These are phyloP conservation scores for Vanessa atalanta DNA, from an alignment of 1,140 invertebrate species.

Conservation along the genomic window DNA sequence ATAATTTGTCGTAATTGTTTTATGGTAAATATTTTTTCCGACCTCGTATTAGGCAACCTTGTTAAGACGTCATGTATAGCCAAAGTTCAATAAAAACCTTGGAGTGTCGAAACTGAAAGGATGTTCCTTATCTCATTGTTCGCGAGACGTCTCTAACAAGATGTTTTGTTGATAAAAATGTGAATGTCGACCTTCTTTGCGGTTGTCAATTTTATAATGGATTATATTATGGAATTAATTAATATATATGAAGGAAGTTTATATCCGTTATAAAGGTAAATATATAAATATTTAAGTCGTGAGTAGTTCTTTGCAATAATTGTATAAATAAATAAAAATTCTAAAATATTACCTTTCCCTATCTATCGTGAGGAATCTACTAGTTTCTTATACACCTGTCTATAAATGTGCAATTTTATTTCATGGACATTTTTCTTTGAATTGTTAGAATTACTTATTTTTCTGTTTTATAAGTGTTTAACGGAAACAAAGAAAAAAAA, in stretches of 20 bases:
- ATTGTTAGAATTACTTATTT: conserved; percentile 38
- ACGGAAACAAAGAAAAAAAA: conserved; percentile 19
- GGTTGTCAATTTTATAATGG: background rate
- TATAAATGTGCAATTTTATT: conserved; percentile 34
- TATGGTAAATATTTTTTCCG: conserved; percentile 14
- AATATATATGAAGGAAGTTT: conserved; percentile 5
- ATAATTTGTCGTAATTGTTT: background rate
- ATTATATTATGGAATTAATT: background rate
- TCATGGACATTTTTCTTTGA: conserved; percentile 35
- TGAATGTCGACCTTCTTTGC: conserved; percentile 15
- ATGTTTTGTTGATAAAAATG: conserved; percentile 19
- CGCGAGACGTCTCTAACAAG: conserved; percentile 36
- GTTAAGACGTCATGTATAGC: conserved; percentile 47
- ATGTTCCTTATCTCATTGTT: conserved; percentile 62
- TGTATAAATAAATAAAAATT: conserved; percentile 26
- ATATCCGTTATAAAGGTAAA: conserved; percentile 12
- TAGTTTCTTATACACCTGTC: conserved; percentile 31
- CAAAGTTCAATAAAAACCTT: conserved; percentile 55
- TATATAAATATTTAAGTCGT: conserved; percentile 5
- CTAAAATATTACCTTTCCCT: conserved; percentile 27
- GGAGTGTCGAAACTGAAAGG: conserved; percentile 64
- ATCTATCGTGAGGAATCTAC: conserved; percentile 30
- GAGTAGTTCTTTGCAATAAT: conserved; percentile 1
- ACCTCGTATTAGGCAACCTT: conserved; percentile 50
- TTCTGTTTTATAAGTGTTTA: conserved; percentile 27